Base-by-base conservation (phyloP, 2,797 vertebrate species). In the Philypnodon macrostomus region DNA sequence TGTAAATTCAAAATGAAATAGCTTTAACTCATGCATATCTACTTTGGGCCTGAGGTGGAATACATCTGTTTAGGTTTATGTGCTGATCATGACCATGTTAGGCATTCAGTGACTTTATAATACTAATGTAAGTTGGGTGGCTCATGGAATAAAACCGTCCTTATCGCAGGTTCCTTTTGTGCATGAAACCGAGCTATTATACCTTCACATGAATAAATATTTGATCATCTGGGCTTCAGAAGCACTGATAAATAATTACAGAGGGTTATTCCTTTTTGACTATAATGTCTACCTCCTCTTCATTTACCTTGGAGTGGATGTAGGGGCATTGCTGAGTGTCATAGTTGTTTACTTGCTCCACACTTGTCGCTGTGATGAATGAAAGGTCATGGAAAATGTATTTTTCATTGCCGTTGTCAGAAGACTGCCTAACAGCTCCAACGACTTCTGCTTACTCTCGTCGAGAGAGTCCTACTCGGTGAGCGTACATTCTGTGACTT, bases 181-280 rank as follows among this genome's bases (percentile, higher is more conserved):
- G 36, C n/a, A 7, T 13, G 18, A 13, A 8, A 44, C 39, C 37
- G 6, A 30, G 26, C 41, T 4, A 15, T 44, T 17, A 30, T 26
- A 30, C 26, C 41, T 44, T 18, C 26, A 30, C 10, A 18, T 44
- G 6, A 31, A 30, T 18, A 44, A 44, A 30, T 31, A 44, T 44
- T 30, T 44, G 6, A 44, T 30, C 15, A 44, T 11, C 12, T 5
- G 15, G 7, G 15, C 18, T 15, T 26, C 1, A 24, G 40, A 29
- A 15, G 26, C 4, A 26, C 16, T 16, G 24, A 42, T 42, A 42
- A 42, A 42, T 42, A 42, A 42, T 42, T 29, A 42, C 40, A 7
- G 12, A 4, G 23, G 26, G 13, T 10, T 16, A 15, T 27, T 29
- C 29, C n/a, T 12, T 1, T 7, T 10, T 1, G 15, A 18, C 15